Conservation (phyloP, 2,888 invertebrate species). For the Athripsodes cinereus region DNA sequence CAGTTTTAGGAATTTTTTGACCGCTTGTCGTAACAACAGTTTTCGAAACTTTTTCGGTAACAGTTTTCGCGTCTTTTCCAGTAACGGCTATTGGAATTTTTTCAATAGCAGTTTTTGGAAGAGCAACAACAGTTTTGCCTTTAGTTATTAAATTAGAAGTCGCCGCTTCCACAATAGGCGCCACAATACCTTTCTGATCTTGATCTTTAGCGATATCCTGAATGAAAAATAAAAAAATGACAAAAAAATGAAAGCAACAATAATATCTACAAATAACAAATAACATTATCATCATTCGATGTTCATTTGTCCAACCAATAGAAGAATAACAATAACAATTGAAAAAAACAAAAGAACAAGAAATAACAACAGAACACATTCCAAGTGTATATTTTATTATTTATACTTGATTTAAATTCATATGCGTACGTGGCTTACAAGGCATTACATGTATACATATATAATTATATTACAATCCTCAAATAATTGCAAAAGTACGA, state of each 20-base stretch:
- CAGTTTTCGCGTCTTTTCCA: background rate
- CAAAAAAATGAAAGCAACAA: background rate
- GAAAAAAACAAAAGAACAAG: background rate
- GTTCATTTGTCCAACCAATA: background rate
- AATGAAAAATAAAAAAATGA: conserved; percentile 1
- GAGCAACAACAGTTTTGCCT: background rate
- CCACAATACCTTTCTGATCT: background rate
- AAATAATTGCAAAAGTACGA: too few species aligned
- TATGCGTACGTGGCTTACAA: too few species aligned
- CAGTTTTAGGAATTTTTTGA: background rate
- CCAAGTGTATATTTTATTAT: too few species aligned
- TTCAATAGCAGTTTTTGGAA: background rate
- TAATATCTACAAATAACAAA: too few species aligned
- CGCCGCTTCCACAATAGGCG: background rate
- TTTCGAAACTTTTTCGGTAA: conserved; percentile 1
- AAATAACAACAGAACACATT: background rate
- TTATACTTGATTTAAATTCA: background rate
- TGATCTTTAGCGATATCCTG: background rate
- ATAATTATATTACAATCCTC: too few species aligned
- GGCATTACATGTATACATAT: too few species aligned
- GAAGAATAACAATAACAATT: background rate
- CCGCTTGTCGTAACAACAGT: too few species aligned
- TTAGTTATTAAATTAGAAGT: background rate
- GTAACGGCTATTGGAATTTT: background rate
- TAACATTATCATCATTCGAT: background rate